Evolutionary conservation across 2,797 vertebrate species (phyloP), one percentile per base, ranked within the genome.

Genomic region (Mus minutoides): DNA sequence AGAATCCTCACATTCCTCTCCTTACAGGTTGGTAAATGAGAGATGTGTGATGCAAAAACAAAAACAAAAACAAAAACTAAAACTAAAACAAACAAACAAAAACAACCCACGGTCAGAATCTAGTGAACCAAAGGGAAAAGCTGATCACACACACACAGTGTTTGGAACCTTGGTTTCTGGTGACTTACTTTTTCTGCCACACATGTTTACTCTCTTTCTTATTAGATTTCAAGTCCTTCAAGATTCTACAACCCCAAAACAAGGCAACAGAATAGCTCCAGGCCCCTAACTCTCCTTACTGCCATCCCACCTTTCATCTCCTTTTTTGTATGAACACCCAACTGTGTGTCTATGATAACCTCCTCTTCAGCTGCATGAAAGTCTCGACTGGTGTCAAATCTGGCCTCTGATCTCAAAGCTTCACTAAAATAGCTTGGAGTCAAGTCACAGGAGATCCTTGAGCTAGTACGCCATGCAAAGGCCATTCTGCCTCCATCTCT

Each of bases 361-460:
- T 71, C 40, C 46, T 77, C 84, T 88, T 85, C 52, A 67, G 46
- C 54, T 82, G 34, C 46, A 52, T 58, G 13, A 43, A 89, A 94
- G 79, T 31, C 43, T 46, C 37, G 87, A n/a, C 29, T 82, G 64
- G 12, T 78, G 49, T 90, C 77, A 64, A 71, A 58, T 86, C 24
- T 75, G 69, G 13, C 24, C 84, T 75, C 92, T 31, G 40, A 16
- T 7, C n/a, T 88, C 62, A 67, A 56, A 14, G 77, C 52, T 13
- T 84, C 21, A 67, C 54, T 46, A 90, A 96, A 95, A 88, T 67
- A 85, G 24, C 46, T 73, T 80, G 56, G 34, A 52, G n/a, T 88
- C 91, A 76, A 78, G 86, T 71, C n/a, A 56, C 29, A 1, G 3
- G 60, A 46, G 85, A 73, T 52, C 78, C 71, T 86, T 22, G 22